Evolutionary conservation across 53 echinoderm and acorn worm species (phyloP), one percentile per base, ranked within the genome.

Genomic region (Holothuria scabra): DNA sequence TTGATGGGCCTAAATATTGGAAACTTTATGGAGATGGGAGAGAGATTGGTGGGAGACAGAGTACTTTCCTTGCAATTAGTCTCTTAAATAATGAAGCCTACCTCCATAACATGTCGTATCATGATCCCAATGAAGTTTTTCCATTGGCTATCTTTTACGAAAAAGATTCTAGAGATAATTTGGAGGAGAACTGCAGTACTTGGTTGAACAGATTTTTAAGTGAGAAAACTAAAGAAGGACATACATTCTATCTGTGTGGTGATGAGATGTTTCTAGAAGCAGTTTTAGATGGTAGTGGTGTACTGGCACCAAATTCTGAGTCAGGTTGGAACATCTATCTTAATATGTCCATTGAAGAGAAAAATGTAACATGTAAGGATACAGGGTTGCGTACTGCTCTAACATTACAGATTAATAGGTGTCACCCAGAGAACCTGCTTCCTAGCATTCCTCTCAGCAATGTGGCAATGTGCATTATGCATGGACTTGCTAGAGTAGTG

Each of bases 301-400:
- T 68, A 30, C 84, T 92, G 3, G 64, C 86, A 20, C 92, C 92
- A 26, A 83, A 74, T 28, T 76, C 78, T 21, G 84, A 86, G 26
- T 83, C 61, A 25, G 92, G 92, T 5, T 92, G 92, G 92, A 89
- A 89, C 62, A 84, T 92, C 26, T 92, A 92, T 60, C 79, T 79
- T 28, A 31, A 61, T 62, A 68, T 56, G 9, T 62, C 35, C 28
- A 85, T 78, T 60, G 64, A 57, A 12, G 68, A 89, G 32, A 89
- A 92, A 52, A n/a, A 23, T 28, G 64, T 41, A 79, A 86, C 86
- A 5, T 72, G 81, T 19, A 61, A 61, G 16, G 66, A 67, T 5
- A 81, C 41, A 57, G 92, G 88, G 16, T 29, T 84, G 26, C 52
- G 89, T 25, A 92, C 89, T 28, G 85, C 86, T 31, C 18, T 86